Conservation (phyloP, 2,888 invertebrate genomes). For the Tipula unca region DNA sequence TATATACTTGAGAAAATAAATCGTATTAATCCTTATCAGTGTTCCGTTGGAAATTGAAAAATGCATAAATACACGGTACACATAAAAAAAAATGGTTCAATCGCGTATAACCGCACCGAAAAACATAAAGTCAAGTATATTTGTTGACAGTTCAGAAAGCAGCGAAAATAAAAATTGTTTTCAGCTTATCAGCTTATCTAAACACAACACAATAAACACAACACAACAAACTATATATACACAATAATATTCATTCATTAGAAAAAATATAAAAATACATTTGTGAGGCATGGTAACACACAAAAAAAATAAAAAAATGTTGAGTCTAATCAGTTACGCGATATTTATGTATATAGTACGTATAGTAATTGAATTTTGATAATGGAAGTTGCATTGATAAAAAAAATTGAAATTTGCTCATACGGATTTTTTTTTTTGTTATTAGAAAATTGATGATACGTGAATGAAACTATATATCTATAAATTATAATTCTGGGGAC, state of each 20-base stretch:
- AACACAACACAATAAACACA: neutral
- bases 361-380: neutral
- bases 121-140: neutral
- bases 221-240: neutral
- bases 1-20: no score
- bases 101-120: neutral
- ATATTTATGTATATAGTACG: neutral
- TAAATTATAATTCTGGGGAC: no score
- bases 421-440: no score
- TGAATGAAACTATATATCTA: no score
- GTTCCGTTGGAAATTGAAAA: neutral
- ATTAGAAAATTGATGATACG: no score
- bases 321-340: neutral
- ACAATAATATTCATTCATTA: neutral
- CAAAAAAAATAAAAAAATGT: neutral
- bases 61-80: neutral
- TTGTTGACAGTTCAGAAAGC: neutral
- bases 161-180: neutral
- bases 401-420: neutral
- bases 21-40: neutral
- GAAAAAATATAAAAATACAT: neutral
- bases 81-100: neutral
- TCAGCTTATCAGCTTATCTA: neutral
- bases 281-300: neutral
- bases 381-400: neutral